Base-by-base conservation (phyloP, 2,797 vertebrate genomes). In the Podarcis lilfordi region DNA sequence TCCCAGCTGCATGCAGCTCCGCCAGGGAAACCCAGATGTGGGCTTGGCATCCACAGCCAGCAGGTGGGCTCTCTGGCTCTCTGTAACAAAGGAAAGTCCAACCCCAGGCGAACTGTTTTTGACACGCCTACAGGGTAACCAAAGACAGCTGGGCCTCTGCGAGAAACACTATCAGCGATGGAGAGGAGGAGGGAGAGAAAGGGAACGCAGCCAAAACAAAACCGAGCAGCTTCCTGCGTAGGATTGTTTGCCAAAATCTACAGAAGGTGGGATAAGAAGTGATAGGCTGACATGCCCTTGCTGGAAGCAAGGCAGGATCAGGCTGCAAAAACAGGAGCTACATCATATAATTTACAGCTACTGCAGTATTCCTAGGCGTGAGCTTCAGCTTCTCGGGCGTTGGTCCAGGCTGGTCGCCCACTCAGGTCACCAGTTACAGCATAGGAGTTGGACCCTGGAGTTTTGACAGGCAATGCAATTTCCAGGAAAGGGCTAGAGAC, bases 21-120 rank as follows among this genome's bases (percentile, higher is more conserved):
- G 68, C 86, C 84, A 78, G 85, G 72, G 84, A 80, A 40, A 8
- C 86, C 50, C 84, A 75, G 90, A 82, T 61, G 83, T 1, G 71
- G 78, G 8, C 19, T 4, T 0, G 3, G 84, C 15, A 19, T 29
- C 79, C 5, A 17, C 35, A 25, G 40, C 88, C 80, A 37, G 64
- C 0, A 0, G 2, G 25, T 10, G 88, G 64, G 81, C 74, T 71
- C 35, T 75, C 25, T 1, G 0, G 89, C 84, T 86, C 40, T 0
- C 0, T 0, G 0, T 85, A 82, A 89, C 85, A 68, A 80, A 88
- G 71, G 5, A 27, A 79, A 45, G 27, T 6, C 29, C 5, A 86
- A 71, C n/a, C 29, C 45, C 37, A 40, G 43, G 37, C 37, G 3
- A 68, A 43, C 75, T 29, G 35, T 5, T 88, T 89, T 55, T 9